Conservation (phyloP, 2,797 vertebrate species). For the Cossypha dichroa region DNA sequence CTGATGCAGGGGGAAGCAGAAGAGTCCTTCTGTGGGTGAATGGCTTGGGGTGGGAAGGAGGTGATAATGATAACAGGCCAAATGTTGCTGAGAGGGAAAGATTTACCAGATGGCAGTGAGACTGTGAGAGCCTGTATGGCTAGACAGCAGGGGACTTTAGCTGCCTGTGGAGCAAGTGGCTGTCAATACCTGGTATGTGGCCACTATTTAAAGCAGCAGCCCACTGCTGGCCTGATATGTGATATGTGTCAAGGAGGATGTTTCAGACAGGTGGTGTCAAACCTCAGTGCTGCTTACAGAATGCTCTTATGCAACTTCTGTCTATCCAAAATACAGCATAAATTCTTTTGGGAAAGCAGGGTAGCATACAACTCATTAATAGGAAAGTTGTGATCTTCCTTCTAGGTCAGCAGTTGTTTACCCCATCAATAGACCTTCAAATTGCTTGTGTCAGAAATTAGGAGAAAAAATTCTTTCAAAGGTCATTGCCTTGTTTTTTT, state of each 20-base stretch:
- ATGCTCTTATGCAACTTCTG: neutral
- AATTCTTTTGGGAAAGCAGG: neutral
- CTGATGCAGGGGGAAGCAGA: neutral
- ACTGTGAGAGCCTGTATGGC: neutral
- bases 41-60: neutral
- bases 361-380: neutral
- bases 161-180: neutral
- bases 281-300: neutral
- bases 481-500: neutral
- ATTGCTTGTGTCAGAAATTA: neutral
- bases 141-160: neutral
- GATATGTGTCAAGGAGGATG: neutral
- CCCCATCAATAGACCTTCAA: neutral
- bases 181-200: neutral
- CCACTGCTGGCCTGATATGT: neutral
- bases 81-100: neutral
- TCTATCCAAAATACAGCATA: neutral
- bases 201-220: neutral
- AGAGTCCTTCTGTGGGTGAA: neutral
- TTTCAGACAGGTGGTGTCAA: neutral
- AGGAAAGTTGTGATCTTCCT: neutral
- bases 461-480: neutral
- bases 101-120: neutral
- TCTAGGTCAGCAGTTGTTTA: neutral
- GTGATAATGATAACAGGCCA: neutral